Evolutionary conservation across 2,113 vertebrate genomes (phyloP), one percentile per base, ranked within the genome.

Genomic region (Saccopteryx bilineata): DNA sequence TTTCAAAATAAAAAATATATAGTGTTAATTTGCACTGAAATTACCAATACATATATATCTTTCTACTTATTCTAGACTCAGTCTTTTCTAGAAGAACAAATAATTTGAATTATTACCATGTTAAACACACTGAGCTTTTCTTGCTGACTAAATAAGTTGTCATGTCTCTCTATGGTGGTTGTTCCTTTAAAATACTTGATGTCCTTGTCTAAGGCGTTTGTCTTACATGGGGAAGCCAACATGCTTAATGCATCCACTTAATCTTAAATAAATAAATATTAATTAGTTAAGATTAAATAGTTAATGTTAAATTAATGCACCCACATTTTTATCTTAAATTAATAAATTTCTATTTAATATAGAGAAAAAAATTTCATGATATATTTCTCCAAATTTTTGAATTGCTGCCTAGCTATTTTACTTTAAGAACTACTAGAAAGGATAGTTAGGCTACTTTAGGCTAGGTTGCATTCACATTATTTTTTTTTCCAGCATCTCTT

Each of bases 241-340:
- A 2, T 75, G 14, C 23, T 9, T 76, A 87, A 78, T 52, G 15
- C 7, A 33, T 0, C 8, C 10, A 56, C 7, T 2, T 74, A 74
- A 74, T 74, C 12, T 48, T 46, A 74, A 26, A 26, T 72, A 24
- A 72, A 39, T 65, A 65, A 65, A 12, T 63, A 63, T 3, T 39
- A 39, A 39, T 39, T 66, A 66, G 31, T 11, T 66, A 65, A 65
- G 17, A 21, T 60, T 60, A 60, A 60, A 60, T 60, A 60, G 33
- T 68, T 69, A 69, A 69, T 68, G 31, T 68, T 68, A n/a, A 68
- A 69, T 69, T 39, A 26, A 63, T 26, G 9, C 18, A 93, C 95
- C 82, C 17, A 92, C 7, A 94, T 65, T 7, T 82, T 95, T 46
- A 91, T 2, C 68, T 58, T 10, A 93, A 93, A 79, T 89, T 90